Base-by-base conservation (phyloP, 2,888 invertebrate species). In the Chironomus tentans region DNA sequence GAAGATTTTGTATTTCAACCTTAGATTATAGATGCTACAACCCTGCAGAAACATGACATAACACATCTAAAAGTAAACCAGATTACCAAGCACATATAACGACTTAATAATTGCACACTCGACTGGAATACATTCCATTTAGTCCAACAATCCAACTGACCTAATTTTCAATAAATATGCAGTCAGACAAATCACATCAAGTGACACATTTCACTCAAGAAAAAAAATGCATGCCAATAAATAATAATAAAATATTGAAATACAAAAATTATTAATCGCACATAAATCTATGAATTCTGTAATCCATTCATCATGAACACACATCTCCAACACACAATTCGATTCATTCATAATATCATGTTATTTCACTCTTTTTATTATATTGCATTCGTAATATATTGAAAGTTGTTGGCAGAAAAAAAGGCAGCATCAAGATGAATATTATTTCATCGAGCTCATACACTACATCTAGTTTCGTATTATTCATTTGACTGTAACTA, bases 301-400 rank as follows among this genome's bases (percentile, higher is more conserved):
- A 68, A 68, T 68, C 68, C 68, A 68, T 68, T 68, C 38, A 68
- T 68, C 68, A 68, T 62, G 62, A 12, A 38, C 56, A 56, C 18
- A 18, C 56, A 56, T 56, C 38, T 56, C 56, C 7, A 4, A 15
- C 56, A 18, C 38, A 38, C 38, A 38, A 38, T 38, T 38, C 7
- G 2, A 38, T 38, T 38, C 38, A 38, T 38, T 38, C 38, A 38
- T 38, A 38, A 38, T 38, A 38, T 38, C 38, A 56, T 56, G 56
- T 56, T 56, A 56, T 56, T 56, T 56, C n/a, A 56, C 56, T 18
- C n/a, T 18, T 4, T 56, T 56, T n/a, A n/a, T 6, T 18, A 56
- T 56, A 7, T 56, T 56, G 15, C 15, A 50, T 38, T 38, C 38
- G 38, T 38, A 38, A 38, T 38, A 38, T 50, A 15, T 56, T 56